Evolutionary conservation across 2,113 vertebrate genomes (phyloP), one percentile per base, ranked within the genome.

Genomic region (Stigmatopora argus): DNA sequence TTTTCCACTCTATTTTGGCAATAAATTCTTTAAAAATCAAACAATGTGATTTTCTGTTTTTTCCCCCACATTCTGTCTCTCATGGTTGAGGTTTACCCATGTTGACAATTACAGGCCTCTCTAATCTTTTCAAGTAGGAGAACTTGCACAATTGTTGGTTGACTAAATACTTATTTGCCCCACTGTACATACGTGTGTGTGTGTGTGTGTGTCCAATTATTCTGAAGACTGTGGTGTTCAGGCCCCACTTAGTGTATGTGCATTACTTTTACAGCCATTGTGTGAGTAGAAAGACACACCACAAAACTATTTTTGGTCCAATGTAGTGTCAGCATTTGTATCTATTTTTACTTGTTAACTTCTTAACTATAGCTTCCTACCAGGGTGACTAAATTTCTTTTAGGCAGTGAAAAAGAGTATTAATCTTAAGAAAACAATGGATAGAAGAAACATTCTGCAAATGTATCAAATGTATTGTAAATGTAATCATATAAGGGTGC

Each of bases 401-500:
- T 31, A 26, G 13, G 53, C 53, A 56, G 23, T 13, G 18, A 61
- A 19, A 41, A 61, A 61, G 31, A 35, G 8, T n/a, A 59, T 59
- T 6, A 35, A 11, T 59, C 18, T 38, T 35, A 59, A 31, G 34
- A 11, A 21, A 61, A 44, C 17, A 11, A 35, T 31, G 8, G 15
- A n/a, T 64, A 34, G 23, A 49, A 64, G 31, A 64, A 49, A 64
- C 41, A 21, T 19, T 61, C 12, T 8, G 59, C 41, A 61, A 61
- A 61, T 61, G 21, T 61, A 61, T 19, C 38, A n/a, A 5, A 56
- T 56, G 23, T 21, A 7, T 38, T 21, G 19, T 7, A 76, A 67
- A 78, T 78, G 73, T 80, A 77, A 66, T 73, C 62, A 68, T 70
- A 78, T 66, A 23, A 64, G 74, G 49, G 65, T 46, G 66, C 67